Evolutionary conservation across 2,888 invertebrate genomes (phyloP), one percentile per base, ranked within the genome.

Genomic region (Brachycybe producta): DNA sequence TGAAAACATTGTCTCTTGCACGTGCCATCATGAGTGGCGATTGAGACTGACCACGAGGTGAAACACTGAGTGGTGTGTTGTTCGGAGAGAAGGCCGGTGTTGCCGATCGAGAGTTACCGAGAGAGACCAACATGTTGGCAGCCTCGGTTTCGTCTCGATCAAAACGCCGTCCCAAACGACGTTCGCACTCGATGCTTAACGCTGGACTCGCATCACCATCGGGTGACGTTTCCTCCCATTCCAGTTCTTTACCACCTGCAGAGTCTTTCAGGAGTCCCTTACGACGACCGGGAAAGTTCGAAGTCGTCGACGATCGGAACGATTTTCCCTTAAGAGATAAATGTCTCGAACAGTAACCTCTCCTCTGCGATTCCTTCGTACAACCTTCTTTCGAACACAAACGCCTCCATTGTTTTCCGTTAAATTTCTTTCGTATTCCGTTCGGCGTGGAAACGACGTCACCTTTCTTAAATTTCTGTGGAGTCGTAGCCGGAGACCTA

Each of bases 371-470:
- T 75, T 98, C 97, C 72, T 90, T 90, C 32, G 82, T 83, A 70
- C 95, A 97, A 50, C 87, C 86, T 62, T 88, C 87, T 67, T 86
- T 87, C 53, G 92, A 92, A 72, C 97, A 98, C 56, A 98, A 76
- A 61, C 97, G 76, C 55, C 97, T 77, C 98, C 97, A 98, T 68
- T 98, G 98, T 71, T 98, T 98, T 32, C 98, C 98, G 73, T 98
- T 98, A 70, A 92, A 98, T 73, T 97, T 98, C 73, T 98, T 98
- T 13, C 95, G 75, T 61, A 98, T 92, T 57, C 97, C 97, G 60
- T 85, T 88, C 3, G 90, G 86, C 43, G 88, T 88, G 3, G 84
- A 81, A 30, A 91, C 88, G 51, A 95, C 87, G 68, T 98, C 95
- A 57, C 97, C 97, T 71, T 97, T 97, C 72, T 90, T 88, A 72